A percentile compares a stretch with the other conserved stretches of the same genome.
Conservation (phyloP, 2,888 invertebrate species). For the Tetramorium bicarinatum region DNA sequence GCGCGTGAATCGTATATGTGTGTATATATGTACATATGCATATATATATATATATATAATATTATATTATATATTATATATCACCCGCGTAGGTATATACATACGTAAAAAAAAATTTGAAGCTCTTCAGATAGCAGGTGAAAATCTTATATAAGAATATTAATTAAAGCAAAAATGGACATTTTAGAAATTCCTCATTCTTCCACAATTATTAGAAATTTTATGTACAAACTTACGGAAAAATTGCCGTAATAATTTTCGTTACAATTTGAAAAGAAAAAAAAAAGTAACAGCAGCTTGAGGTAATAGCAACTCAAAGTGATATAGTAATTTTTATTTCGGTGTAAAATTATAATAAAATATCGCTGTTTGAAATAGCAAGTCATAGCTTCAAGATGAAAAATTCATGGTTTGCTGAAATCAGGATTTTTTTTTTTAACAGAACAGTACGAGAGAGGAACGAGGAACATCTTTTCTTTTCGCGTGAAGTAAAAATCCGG, state of each 20-base stretch:
- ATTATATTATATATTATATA: constrained; percentile 36
- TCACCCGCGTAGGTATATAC: constrained; percentile 36
- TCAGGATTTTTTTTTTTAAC: background rate
- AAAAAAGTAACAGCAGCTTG: background rate
- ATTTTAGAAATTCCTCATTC: constrained; percentile 46
- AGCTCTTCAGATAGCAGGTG: background rate
- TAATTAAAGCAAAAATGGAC: constrained; percentile 26
- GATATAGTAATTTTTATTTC: background rate
- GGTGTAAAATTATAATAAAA: background rate
- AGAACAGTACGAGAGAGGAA: background rate
- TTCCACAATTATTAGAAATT: constrained; percentile 18
- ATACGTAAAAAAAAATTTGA: constrained; percentile 28
- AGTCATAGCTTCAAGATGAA: background rate
- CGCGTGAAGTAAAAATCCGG: background rate
- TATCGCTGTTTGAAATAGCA: background rate
- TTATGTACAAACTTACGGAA: background rate
- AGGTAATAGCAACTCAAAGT: background rate
- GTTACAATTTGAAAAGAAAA: background rate
- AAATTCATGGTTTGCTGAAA: constrained; percentile 15
- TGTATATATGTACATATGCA: constrained; percentile 37
- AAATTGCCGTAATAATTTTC: background rate
- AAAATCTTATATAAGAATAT: constrained; percentile 28
- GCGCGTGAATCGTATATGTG: constrained; percentile 48
- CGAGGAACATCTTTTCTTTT: constrained; percentile 23
- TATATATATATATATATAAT: constrained; percentile 4